Conservation (phyloP, 2,113 vertebrate genomes). For the Agelaius tricolor region DNA sequence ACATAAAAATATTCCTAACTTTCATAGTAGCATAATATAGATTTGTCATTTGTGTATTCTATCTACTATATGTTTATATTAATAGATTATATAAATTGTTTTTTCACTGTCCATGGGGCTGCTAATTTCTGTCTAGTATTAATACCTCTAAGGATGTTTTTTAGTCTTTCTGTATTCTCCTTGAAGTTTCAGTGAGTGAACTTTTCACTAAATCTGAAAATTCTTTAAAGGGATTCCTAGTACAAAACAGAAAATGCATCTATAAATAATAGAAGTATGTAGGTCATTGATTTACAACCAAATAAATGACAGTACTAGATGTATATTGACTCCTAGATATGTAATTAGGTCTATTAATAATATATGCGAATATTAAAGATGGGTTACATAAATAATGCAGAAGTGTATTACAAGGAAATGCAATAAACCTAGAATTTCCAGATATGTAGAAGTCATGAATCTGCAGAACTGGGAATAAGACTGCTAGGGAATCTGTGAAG, state of each 20-base stretch:
- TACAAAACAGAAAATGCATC: slow-evolving; percentile 14
- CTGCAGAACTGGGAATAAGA: background rate
- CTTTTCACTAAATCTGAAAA: background rate
- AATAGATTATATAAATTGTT: background rate
- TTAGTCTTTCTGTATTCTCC: background rate
- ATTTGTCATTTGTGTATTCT: background rate
- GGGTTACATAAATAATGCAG: slow-evolving; percentile 59
- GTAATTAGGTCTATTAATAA: slow-evolving; percentile 56
- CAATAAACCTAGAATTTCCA: background rate
- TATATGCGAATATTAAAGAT: slow-evolving; percentile 48
- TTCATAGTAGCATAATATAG: background rate
- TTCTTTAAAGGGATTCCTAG: background rate
- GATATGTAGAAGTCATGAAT: background rate
- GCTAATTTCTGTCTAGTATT: background rate
- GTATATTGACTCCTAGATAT: slow-evolving; percentile 45
- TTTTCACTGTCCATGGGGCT: background rate
- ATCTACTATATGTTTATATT: background rate
- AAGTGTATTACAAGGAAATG: background rate
- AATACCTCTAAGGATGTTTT: background rate
- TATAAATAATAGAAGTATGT: slow-evolving; percentile 51
- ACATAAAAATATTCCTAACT: background rate
- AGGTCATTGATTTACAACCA: slow-evolving; percentile 44
- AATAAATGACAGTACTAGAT: slow-evolving; percentile 39
- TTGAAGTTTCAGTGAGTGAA: background rate
- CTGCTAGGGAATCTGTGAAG: background rate